phyloP scores from a whole-genome alignment of 2,888 invertebrate genomes.

The Caenorhabditis sulstoni region DNA sequence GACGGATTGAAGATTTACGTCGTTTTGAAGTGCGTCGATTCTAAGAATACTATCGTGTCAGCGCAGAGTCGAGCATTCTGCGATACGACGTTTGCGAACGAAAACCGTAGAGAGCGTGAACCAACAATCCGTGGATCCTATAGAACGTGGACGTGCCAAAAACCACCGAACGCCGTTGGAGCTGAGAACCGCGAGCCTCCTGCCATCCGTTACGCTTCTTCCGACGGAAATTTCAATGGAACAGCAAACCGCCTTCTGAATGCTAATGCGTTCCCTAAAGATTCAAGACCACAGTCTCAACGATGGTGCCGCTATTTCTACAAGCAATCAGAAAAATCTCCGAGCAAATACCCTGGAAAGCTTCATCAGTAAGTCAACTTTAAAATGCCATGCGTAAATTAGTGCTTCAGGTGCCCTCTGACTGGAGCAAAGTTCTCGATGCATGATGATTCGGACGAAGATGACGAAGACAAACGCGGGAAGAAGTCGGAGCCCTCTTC shows the following conservation, averaged over 20 bases:
- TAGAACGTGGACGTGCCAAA: background rate
- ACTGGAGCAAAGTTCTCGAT: no score
- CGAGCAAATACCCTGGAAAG: background rate
- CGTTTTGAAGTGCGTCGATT: constrained; percentile 71
- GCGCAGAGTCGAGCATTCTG: constrained; percentile 7
- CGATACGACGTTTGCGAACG: background rate
- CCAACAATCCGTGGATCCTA: background rate
- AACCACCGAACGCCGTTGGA: background rate
- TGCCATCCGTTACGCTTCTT: background rate
- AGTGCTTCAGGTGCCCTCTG: no score
- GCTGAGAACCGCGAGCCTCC: constrained; percentile 6
- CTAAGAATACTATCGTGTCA: background rate
- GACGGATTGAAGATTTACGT: constrained; percentile 72
- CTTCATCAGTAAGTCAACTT: background rate
- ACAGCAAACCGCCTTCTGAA: background rate
- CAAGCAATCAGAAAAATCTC: background rate
- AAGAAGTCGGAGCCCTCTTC: no score
- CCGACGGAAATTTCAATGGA: constrained; percentile 3
- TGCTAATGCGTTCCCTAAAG: background rate
- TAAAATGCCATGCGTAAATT: no score
- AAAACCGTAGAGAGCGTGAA: background rate
- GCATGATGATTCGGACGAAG: no score
- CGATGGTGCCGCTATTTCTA: constrained; percentile 25
- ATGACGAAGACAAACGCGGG: no score
- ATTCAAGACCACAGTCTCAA: background rate